phyloP scores from a whole-genome alignment of 2,113 vertebrate species.

The Cranoglanis bouderius region DNA sequence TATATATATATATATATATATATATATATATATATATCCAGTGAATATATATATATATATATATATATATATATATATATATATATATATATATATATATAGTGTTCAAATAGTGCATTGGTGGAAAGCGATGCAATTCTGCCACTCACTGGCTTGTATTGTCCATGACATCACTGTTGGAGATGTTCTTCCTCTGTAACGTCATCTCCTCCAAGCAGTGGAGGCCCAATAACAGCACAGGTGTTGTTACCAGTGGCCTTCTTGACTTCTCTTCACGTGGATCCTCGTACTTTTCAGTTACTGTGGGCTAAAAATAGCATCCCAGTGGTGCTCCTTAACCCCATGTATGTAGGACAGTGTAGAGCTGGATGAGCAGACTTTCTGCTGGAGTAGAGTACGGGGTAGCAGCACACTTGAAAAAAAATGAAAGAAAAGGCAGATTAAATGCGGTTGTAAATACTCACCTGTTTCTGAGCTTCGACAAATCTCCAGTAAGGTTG shows the following conservation, averaged over 20 bases:
- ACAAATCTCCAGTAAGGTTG: not conserved
- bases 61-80: too few relatives aligned
- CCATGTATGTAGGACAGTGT: constrained; percentile 50
- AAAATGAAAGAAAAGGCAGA: not conserved
- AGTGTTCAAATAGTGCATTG: not conserved
- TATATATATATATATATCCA: too few relatives aligned
- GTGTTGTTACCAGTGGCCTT: not conserved
- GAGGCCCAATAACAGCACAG: not conserved
- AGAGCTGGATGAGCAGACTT: constrained; percentile 18
- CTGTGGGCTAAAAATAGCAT: constrained; percentile 54
- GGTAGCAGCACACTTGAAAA: constrained; percentile 3
- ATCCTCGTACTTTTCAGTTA: constrained; percentile 30
- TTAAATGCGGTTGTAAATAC: not conserved
- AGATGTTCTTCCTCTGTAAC: not conserved
- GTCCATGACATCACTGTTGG: not conserved
- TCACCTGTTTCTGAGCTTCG: not conserved
- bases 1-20: too few relatives aligned
- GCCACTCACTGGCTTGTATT: not conserved
- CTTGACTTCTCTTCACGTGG: constrained; percentile 11
- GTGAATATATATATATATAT: too few relatives aligned
- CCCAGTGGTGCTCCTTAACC: constrained; percentile 44
- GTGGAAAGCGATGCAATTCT: not conserved
- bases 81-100: too few relatives aligned
- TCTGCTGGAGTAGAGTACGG: constrained; percentile 21
- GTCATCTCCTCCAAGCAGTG: not conserved